Base-by-base conservation (phyloP, 2,113 vertebrate genomes). In the Scortum barcoo region DNA sequence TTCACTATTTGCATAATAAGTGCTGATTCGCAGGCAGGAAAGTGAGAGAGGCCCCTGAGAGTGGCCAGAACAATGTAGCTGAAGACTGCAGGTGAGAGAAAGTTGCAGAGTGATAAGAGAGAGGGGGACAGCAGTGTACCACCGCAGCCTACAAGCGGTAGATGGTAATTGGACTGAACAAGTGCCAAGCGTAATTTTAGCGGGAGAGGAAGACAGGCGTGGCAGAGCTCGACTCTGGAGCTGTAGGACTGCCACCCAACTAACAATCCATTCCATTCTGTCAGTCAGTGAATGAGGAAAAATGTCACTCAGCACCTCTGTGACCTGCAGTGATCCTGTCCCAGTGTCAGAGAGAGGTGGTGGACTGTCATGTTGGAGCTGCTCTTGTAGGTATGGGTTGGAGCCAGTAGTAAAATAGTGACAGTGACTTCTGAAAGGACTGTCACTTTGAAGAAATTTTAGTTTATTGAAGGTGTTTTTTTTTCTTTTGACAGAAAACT, bases 111-210 rank as follows among this genome's bases (percentile, higher is more conserved):
- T 0, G 50, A 71, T 28, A 71, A 76, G 73, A 14, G 67, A 24
- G 2, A 16, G 51, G 54, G 4, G 0, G 28, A 26, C 9, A 28
- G 22, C 2, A 0, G 69, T 19, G 46, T 4, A 56, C 53, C 61
- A 46, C 42, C 16, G 76, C 46, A n/a, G 68, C 58, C 63, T 33
- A 69, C 61, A 53, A 72, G 73, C 58, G n/a, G 50, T 38, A 16
- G 83, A 93, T 40, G 60, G n/a, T 92, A 88, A 93, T 79, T 78
- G 80, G 77, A 91, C 72, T 77, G 85, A 91, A 86, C 88, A 91
- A 90, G 80, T 86, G 87, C 73, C 89, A 92, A 85, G 81, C 65
- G 10, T 68, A 5, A 85, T 86, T 86, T 80, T 57, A 72, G 66
- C 9, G 1, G 13, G 61, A 48, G 65, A 44, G 7, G 74, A 83